phyloP scores from a whole-genome alignment of 37 sponge, comb jelly and placozoan genomes.

The Theonella swinhoei region DNA sequence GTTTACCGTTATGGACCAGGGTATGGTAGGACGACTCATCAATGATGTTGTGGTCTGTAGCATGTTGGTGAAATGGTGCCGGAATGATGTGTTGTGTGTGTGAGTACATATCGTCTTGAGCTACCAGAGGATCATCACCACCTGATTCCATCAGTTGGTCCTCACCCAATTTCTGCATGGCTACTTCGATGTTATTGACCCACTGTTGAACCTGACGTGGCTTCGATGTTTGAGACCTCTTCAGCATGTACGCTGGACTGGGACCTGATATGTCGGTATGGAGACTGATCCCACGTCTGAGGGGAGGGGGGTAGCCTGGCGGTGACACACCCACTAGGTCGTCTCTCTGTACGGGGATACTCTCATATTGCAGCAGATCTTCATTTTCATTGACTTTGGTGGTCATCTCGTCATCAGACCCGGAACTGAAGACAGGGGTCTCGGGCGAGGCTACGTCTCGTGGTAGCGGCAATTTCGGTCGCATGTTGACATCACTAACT shows the following conservation, averaged over 20 bases:
- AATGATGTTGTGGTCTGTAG: background rate
- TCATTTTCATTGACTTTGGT: too few species aligned
- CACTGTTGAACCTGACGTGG: background rate
- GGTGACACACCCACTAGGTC: background rate
- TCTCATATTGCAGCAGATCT: background rate
- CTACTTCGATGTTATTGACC: background rate
- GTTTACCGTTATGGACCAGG: constrained; percentile 7
- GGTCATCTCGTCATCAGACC: background rate
- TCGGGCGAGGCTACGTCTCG: background rate
- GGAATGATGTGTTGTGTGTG: constrained; percentile 48
- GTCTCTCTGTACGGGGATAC: background rate
- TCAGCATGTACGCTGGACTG: background rate
- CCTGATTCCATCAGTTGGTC: background rate
- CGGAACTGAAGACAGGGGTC: background rate
- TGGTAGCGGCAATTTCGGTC: constrained; percentile 45
- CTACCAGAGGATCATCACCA: background rate
- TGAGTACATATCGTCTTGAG: constrained; percentile 34
- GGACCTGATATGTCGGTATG: background rate
- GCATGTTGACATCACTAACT: background rate
- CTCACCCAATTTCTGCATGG: background rate
- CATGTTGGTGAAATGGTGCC: background rate
- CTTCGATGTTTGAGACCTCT: background rate
- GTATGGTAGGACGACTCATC: constrained; percentile 27
- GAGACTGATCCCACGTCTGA: background rate
- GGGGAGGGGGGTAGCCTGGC: background rate